These are phyloP conservation scores for Syndactyla subalaris DNA, from an alignment of 2,797 vertebrate species.

Conservation along the genomic window DNA sequence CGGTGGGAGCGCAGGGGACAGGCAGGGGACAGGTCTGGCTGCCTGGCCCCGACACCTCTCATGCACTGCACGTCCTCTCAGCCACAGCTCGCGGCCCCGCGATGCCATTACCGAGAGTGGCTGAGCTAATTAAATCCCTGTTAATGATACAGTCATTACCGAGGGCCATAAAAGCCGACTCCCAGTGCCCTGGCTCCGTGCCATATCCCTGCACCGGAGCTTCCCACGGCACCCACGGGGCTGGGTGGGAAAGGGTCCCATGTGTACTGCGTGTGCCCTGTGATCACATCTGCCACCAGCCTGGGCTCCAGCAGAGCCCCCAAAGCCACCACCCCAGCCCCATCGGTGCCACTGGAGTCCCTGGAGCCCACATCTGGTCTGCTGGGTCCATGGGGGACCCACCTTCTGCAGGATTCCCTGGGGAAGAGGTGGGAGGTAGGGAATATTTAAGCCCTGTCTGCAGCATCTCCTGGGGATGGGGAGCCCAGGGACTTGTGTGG, in stretches of 20 bases:
- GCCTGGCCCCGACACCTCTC: neutral
- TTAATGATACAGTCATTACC: constrained; percentile 22
- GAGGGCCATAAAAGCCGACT: neutral
- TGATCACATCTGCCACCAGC: neutral
- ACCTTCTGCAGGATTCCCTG: too few species aligned
- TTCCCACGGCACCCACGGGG: neutral
- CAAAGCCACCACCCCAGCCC: neutral
- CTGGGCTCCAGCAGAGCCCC: neutral
- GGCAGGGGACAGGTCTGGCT: neutral
- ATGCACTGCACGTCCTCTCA: accelerated
- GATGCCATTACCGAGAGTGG: neutral
- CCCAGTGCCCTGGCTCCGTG: neutral
- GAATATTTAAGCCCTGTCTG: too few species aligned
- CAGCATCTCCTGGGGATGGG: too few species aligned
- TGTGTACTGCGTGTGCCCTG: neutral
- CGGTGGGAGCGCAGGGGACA: accelerated
- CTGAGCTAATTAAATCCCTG: constrained; percentile 47
- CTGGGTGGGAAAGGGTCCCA: neutral
- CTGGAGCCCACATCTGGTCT: neutral
- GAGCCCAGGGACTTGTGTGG: too few species aligned
- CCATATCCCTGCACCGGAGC: accelerated
- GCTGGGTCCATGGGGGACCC: too few species aligned
- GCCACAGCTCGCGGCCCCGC: neutral
- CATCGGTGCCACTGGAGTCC: neutral
- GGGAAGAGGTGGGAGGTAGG: too few species aligned